Conservation (phyloP, 2,888 invertebrate species). For the Carpatolechia fugitivella region DNA sequence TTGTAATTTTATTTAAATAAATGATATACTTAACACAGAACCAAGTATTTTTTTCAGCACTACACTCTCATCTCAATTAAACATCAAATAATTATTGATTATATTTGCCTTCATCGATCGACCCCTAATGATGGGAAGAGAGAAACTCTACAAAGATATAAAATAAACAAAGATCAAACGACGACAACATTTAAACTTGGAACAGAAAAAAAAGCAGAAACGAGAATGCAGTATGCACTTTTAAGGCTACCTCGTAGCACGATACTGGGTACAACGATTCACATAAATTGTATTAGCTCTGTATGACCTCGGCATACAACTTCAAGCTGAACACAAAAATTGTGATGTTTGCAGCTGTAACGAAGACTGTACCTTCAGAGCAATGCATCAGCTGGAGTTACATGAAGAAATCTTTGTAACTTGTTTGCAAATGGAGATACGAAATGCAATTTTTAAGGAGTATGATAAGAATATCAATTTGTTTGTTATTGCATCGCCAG, state of each 20-base stretch:
- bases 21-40: no score
- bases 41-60: no score
- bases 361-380: not conserved
- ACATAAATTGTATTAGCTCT: constrained; percentile 13
- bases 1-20: no score
- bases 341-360: not conserved
- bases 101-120: no score
- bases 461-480: no score
- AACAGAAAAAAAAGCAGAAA: constrained; percentile 54
- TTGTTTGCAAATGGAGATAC: not conserved
- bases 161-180: constrained; percentile 1
- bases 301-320: not conserved
- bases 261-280: constrained; percentile 31
- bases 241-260: constrained; percentile 60
- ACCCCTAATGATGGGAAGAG: no score
- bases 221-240: constrained; percentile 72
- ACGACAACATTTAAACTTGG: constrained; percentile 44
- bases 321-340: no score
- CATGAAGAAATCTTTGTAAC: not conserved
- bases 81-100: no score
- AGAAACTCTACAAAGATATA: no score
- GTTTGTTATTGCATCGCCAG: no score
- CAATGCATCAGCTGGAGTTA: not conserved
- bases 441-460: not conserved
- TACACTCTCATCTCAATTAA: no score